These are phyloP conservation scores for Anarsia innoxiella DNA, from an alignment of 2,888 invertebrate genomes.

Conservation along the genomic window DNA sequence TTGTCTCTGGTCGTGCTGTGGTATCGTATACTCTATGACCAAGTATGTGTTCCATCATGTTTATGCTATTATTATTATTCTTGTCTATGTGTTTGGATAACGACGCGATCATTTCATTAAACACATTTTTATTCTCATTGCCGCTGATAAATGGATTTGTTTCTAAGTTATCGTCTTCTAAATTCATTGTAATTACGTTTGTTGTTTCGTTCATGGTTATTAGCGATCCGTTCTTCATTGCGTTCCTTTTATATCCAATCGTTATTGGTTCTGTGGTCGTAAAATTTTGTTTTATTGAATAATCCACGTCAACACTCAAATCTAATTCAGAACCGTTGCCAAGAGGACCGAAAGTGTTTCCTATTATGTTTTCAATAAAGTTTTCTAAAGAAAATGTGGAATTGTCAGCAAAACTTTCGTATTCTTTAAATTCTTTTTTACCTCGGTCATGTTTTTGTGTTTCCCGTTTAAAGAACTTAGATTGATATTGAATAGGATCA, in stretches of 20 bases:
- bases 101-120: conserved; percentile 36
- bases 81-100: conserved; percentile 44
- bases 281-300: conserved; percentile 3
- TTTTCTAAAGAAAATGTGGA: conserved; percentile 39
- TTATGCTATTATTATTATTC: conserved; percentile 45
- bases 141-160: conserved; percentile 28
- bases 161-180: conserved; percentile 28
- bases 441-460: conserved; percentile 23
- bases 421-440: too few relatives aligned
- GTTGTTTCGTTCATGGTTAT: conserved; percentile 20
- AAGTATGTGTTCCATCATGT: conserved; percentile 32
- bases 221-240: conserved; percentile 3
- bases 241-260: conserved; percentile 4
- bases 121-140: conserved; percentile 20
- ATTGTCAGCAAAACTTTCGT: conserved; percentile 18
- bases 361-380: conserved; percentile 45
- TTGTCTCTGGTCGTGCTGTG: not conserved
- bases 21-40: conserved; percentile 9
- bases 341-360: conserved; percentile 30
- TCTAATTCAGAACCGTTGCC: conserved; percentile 18
- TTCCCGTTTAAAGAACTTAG: conserved; percentile 46
- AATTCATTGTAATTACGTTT: conserved; percentile 21
- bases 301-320: conserved; percentile 9
- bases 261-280: conserved; percentile 7
- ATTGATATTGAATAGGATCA: conserved; percentile 19